A percentile compares a stretch with the other conserved stretches of the same genome.
Evolutionary conservation across 2,113 vertebrate species (phyloP).

Genomic region (Hydropotes inermis): DNA sequence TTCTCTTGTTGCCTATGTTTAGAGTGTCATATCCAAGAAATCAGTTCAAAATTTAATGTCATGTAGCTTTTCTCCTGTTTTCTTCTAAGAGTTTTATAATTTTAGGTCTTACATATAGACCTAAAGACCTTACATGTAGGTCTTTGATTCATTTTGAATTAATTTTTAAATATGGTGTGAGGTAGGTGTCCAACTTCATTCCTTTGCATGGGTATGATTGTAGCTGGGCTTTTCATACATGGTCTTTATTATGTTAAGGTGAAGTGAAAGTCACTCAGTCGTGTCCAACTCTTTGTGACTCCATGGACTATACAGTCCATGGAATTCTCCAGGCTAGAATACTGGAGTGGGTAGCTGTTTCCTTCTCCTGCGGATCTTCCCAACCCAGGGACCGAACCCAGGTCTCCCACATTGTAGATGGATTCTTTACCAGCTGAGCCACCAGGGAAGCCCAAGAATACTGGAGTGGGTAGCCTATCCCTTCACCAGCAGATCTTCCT

Average conservation of each 20-base stretch:
- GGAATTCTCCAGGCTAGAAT: neutral
- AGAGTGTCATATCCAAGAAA: neutral
- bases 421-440: neutral
- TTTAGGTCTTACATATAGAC: neutral
- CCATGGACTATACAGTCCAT: neutral
- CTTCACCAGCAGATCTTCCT: neutral
- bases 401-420: neutral
- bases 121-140: neutral
- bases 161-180: neutral
- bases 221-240: neutral
- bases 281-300: neutral
- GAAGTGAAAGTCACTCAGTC: neutral
- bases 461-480: neutral
- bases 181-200: neutral
- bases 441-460: neutral
- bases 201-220: neutral
- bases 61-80: neutral
- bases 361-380: neutral
- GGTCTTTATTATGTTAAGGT: neutral
- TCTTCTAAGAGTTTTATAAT: neutral
- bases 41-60: neutral
- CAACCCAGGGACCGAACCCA: neutral
- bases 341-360: neutral
- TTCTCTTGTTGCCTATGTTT: neutral
- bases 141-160: neutral